These are phyloP conservation scores for Lepisosteus osseus DNA, from an alignment of 2,113 vertebrate genomes.

Conservation along the genomic window DNA sequence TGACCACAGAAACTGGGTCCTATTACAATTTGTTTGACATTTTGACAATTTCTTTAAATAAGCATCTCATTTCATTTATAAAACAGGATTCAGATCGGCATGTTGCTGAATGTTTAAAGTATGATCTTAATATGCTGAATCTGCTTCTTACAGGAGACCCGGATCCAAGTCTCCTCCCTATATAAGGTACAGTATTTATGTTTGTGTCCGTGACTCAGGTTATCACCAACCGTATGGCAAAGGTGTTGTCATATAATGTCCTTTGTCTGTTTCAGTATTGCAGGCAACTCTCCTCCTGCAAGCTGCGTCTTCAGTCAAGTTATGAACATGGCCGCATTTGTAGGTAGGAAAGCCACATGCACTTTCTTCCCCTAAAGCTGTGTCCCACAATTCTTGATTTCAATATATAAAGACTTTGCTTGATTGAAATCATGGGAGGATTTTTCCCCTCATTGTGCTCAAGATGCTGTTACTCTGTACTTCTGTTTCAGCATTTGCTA, in stretches of 20 bases:
- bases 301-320: slow-evolving; percentile 91
- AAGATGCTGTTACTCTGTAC: no score
- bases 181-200: slow-evolving; percentile 72
- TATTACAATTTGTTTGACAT: no score
- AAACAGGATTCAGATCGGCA: no score
- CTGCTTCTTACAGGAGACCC: slow-evolving; percentile 50
- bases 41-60: no score
- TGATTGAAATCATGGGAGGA: no score
- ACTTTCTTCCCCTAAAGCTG: not conserved
- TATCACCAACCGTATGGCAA: slow-evolving; percentile 8
- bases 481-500: slow-evolving; percentile 68
- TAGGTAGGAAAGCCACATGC: slow-evolving; percentile 65
- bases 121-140: not conserved
- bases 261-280: slow-evolving; percentile 68
- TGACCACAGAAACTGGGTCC: no score
- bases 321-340: slow-evolving; percentile 87
- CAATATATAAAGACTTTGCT: no score
- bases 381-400: no score
- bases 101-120: no score
- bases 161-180: slow-evolving; percentile 71
- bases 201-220: not conserved
- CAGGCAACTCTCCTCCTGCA: slow-evolving; percentile 81
- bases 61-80: no score
- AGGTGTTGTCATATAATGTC: slow-evolving; percentile 6
- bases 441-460: no score